A percentile compares a stretch with the other conserved stretches of the same genome.
phyloP scores from a whole-genome alignment of 2,113 vertebrate genomes.

The Astur gentilis region DNA sequence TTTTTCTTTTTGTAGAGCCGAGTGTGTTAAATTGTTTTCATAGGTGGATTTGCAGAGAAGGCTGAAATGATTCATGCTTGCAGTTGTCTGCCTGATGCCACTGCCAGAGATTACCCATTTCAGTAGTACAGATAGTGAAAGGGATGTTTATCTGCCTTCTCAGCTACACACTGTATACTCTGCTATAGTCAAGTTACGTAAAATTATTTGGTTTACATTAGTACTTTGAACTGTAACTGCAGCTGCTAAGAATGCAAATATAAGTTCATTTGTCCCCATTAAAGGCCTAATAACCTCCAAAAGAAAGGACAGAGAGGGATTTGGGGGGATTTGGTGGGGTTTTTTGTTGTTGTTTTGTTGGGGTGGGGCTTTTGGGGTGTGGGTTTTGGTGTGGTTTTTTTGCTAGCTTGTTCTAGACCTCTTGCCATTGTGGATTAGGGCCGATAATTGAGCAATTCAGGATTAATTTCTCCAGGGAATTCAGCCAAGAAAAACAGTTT shows the following conservation, averaged over 20 bases:
- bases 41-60: neutral
- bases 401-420: neutral
- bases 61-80: neutral
- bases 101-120: neutral
- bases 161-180: neutral
- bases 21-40: neutral
- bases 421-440: neutral
- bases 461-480: neutral
- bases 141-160: neutral
- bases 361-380: neutral
- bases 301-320: neutral
- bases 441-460: neutral
- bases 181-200: neutral
- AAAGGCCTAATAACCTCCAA: neutral
- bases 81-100: neutral
- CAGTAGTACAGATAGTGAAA: neutral
- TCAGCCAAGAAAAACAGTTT: neutral
- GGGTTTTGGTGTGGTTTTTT: neutral
- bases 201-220: neutral
- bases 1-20: neutral
- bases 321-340: rapidly evolving
- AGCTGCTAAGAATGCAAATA: neutral
- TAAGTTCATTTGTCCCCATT: neutral
- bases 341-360: neutral
- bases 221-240: neutral